Evolutionary conservation across 1,140 invertebrate genomes (phyloP).

Genomic region (Aphelenchoides besseyi): DNA sequence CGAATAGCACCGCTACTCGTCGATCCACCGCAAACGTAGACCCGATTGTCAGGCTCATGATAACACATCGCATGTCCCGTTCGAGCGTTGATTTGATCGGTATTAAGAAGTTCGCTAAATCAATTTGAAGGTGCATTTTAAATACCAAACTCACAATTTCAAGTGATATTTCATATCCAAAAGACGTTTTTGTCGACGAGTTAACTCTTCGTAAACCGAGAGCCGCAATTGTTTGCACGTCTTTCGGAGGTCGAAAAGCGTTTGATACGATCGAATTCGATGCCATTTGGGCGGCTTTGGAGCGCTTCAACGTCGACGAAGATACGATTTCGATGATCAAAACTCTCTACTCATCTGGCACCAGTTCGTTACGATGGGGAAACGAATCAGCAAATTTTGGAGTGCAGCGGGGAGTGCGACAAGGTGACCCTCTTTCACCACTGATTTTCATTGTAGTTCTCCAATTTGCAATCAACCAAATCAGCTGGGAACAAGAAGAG

Average conservation of each 20-base stretch:
- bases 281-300: too few species aligned
- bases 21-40: not conserved
- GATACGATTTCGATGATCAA: not conserved
- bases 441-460: too few species aligned
- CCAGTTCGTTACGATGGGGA: not conserved
- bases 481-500: too few species aligned
- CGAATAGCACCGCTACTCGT: not conserved
- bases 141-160: not conserved
- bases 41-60: slow-evolving; percentile 6
- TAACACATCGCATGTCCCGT: not conserved
- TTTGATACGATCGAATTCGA: too few species aligned
- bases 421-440: too few species aligned
- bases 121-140: not conserved
- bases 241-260: not conserved
- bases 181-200: not conserved
- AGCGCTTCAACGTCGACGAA: too few species aligned
- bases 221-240: not conserved
- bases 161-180: not conserved
- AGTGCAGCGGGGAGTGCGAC: too few species aligned
- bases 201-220: not conserved
- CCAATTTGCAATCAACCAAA: too few species aligned
- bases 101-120: not conserved
- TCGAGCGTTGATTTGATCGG: not conserved
- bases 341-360: not conserved
- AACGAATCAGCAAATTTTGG: too few species aligned